A percentile compares a stretch with the other conserved stretches of the same genome.
Conservation (phyloP, 2,113 vertebrate genomes). For the Melanotaenia duboulayi region DNA sequence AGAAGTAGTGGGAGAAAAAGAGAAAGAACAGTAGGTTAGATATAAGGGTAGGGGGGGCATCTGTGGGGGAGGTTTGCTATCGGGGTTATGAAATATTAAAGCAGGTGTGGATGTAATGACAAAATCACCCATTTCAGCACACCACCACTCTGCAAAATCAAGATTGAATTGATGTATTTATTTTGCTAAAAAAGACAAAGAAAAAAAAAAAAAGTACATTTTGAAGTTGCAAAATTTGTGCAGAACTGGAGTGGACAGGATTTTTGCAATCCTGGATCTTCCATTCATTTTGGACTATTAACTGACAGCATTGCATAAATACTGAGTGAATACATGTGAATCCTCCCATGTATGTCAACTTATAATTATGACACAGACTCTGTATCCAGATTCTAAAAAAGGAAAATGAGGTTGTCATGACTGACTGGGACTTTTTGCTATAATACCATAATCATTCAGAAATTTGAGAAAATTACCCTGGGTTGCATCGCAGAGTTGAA, state of each 20-base stretch:
- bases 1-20: slow-evolving; percentile 19
- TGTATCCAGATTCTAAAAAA: neutral
- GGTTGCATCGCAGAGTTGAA: neutral
- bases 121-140: neutral
- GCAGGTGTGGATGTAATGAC: neutral
- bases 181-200: no score
- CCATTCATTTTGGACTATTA: neutral
- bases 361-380: neutral
- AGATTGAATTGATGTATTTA: neutral
- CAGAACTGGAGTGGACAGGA: neutral
- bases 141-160: no score
- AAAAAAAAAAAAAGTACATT: neutral
- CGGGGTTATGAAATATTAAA: slow-evolving; percentile 18
- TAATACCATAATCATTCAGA: neutral
- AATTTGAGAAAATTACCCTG: neutral
- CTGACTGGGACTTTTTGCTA: slow-evolving; percentile 20
- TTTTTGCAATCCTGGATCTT: slow-evolving; percentile 32
- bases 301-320: neutral
- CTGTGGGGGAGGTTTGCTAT: neutral
- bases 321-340: neutral
- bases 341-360: slow-evolving; percentile 17
- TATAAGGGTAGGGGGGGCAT: neutral
- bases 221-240: slow-evolving; percentile 4
- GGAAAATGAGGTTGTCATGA: neutral
- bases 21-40: slow-evolving; percentile 23